Evolutionary conservation across 1,140 invertebrate genomes (phyloP).

Genomic region (Conus betulinus): DNA sequence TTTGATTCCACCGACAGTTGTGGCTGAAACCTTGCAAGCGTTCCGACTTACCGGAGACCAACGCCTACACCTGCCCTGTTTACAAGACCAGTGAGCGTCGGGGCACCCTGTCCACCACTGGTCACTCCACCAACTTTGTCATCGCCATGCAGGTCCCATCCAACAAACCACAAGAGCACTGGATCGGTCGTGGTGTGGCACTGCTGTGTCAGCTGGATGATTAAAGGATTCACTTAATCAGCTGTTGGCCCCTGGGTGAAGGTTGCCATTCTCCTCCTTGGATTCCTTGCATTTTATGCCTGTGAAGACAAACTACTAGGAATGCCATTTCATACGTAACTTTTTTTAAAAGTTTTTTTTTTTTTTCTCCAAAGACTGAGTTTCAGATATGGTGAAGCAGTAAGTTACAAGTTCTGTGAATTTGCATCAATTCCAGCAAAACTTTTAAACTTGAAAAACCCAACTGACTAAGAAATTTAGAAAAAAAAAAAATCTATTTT

Average conservation of each 20-base stretch:
- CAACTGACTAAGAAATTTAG: no score
- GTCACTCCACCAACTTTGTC: constrained; percentile 76
- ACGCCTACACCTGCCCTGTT: constrained; percentile 86
- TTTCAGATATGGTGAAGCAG: no score
- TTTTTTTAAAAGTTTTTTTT: background rate
- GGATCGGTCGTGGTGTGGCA: constrained; percentile 73
- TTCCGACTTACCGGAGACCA: constrained; percentile 60
- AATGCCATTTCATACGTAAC: background rate
- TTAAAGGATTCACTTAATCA: constrained; percentile 70
- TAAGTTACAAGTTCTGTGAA: no score
- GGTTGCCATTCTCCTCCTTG: background rate
- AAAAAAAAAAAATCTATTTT: no score
- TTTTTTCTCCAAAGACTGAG: background rate
- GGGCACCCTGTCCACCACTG: constrained; percentile 74
- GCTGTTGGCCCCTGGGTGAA: no score
- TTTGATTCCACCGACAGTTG: constrained; percentile 54
- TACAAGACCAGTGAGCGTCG: constrained; percentile 90
- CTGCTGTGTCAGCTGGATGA: constrained; percentile 87
- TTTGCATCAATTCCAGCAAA: no score
- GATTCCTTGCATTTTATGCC: background rate
- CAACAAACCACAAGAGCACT: constrained; percentile 71
- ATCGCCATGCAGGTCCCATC: constrained; percentile 71
- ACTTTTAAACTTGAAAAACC: no score
- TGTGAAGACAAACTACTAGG: background rate
- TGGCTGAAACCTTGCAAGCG: constrained; percentile 71